Evolutionary conservation across 2,113 vertebrate species (phyloP).

Genomic region (Psittacula cyanocephala): DNA sequence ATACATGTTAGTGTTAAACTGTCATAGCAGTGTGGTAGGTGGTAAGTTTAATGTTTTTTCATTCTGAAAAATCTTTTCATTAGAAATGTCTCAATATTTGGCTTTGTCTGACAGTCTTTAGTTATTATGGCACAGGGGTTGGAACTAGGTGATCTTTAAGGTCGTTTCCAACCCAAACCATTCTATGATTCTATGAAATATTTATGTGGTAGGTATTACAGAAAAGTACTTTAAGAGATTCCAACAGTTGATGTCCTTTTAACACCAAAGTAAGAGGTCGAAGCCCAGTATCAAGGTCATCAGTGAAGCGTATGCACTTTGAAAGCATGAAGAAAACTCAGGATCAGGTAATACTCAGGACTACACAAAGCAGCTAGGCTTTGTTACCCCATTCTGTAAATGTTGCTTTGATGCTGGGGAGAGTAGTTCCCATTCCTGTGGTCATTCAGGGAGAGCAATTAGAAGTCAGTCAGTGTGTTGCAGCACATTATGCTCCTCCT

Average conservation of each 20-base stretch:
- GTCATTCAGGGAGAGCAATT: background rate
- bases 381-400: background rate
- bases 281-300: background rate
- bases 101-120: background rate
- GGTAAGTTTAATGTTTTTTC: background rate
- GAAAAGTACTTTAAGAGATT: background rate
- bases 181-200: background rate
- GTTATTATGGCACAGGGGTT: background rate
- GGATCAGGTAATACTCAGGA: background rate
- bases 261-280: rapidly evolving
- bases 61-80: background rate
- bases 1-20: background rate
- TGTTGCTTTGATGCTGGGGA: background rate
- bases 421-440: background rate
- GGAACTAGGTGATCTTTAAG: background rate
- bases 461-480: background rate
- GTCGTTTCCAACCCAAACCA: background rate
- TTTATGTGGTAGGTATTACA: background rate
- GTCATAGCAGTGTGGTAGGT: background rate
- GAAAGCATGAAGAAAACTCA: background rate
- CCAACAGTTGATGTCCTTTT: background rate
- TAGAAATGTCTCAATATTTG: background rate
- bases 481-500: background rate
- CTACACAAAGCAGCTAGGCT: rapidly evolving
- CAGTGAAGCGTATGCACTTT: background rate